Evolutionary conservation across 2,888 invertebrate genomes (phyloP).

Genomic region (Lepidonotus clava): DNA sequence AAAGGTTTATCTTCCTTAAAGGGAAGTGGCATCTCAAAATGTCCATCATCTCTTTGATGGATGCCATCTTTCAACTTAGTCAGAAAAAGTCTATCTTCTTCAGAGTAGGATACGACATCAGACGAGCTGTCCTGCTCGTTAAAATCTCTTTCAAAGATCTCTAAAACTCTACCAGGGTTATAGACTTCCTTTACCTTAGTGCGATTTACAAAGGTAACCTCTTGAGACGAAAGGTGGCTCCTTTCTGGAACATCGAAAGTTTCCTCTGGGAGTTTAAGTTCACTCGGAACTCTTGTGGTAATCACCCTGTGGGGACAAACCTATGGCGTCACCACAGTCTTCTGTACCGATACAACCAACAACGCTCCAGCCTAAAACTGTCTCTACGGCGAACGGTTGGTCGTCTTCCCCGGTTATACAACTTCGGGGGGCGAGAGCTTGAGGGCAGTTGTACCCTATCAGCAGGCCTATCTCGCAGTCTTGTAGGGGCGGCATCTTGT

Average conservation of each 20-base stretch:
- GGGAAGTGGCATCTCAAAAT: conserved; percentile 50
- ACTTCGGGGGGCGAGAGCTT: conserved; percentile 10
- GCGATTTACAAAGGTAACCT: neutral
- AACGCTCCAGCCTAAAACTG: neutral
- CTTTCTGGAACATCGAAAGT: neutral
- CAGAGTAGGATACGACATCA: neutral
- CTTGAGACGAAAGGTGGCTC: neutral
- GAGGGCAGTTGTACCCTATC: conserved; percentile 39
- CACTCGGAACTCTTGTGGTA: neutral
- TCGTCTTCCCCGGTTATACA: neutral
- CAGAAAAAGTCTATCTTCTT: conserved; percentile 23
- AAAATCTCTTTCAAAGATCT: neutral
- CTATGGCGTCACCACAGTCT: neutral
- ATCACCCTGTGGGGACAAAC: neutral
- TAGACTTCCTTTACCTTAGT: neutral
- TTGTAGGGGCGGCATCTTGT: too few species aligned
- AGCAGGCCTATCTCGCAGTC: conserved; percentile 15
- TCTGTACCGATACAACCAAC: neutral
- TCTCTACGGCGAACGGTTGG: neutral
- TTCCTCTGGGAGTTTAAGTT: neutral
- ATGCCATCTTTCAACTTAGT: conserved; percentile 1
- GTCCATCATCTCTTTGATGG: conserved; percentile 24
- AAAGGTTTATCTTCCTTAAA: neutral
- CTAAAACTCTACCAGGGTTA: neutral
- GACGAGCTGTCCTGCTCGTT: neutral